Base-by-base conservation (phyloP, 2,888 invertebrate species). In the Orthosia incerta region DNA sequence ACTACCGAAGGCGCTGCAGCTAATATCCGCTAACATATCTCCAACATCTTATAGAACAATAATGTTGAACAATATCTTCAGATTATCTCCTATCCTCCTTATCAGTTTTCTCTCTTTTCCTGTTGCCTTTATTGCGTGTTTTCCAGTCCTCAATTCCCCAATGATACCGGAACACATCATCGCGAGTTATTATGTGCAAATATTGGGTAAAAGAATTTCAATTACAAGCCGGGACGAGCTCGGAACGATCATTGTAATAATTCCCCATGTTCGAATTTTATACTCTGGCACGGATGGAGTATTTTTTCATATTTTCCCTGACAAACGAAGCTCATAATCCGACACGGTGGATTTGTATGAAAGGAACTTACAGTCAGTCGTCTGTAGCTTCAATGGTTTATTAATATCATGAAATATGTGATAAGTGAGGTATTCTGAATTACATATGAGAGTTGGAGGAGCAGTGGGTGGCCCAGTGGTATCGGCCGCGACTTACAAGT, bases 181-280 rank as follows among this genome's bases (percentile, higher is more conserved):
- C 12, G 39, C n/a, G 55, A 83, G 67, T 79, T 83, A 81, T 81
- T 81, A 63, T 68, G 80, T 74, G 74, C 63, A 83, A 79, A 83
- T 79, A 81, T 81, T 64, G 83, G 51, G 60, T 31, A 53, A 55
- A 74, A 83, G 80, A 80, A 83, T 81, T 83, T 74, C 80, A 81
- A 79, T 81, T 83, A 71, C 53, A 61, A 63, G 18, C 20, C 50
- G 48, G n/a, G 39, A n/a, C 53, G 45, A 20, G 51, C 48, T 59
- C 31, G 15, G 39, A 39, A 53, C 62, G 73, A 79, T 79, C 69
- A 79, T 83, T 79, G 83, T 73, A 23, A 73, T 72, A 78, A 78
- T 63, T 79, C 66, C 55, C 45, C 61, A 66, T 83, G 62, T 73
- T 79, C 68, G 46, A 80, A 66, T 78, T 80, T 79, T 68, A 69